phyloP scores from a whole-genome alignment of 2,113 vertebrate genomes.

The Gobius niger region DNA sequence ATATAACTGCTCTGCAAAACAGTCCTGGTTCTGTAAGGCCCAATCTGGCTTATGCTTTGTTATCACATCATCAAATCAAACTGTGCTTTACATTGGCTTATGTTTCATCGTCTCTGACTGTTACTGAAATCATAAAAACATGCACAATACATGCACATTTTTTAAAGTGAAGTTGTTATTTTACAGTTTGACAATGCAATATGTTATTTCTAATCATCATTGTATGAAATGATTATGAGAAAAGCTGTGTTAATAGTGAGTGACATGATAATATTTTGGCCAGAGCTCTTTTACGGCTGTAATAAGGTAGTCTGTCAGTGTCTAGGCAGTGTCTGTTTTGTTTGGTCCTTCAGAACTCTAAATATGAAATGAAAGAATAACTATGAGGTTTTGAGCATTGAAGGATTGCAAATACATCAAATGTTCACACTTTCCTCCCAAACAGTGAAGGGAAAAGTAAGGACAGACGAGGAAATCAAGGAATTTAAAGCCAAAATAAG shows the following conservation, averaged over 20 bases:
- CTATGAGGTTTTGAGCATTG: slow-evolving; percentile 25
- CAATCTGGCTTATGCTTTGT: too few species aligned
- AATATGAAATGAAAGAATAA: slow-evolving; percentile 24
- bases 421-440: slow-evolving; percentile 19
- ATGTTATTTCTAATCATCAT: too few species aligned
- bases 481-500: slow-evolving; percentile 2
- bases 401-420: slow-evolving; percentile 6
- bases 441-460: slow-evolving; percentile 13
- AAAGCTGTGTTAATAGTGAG: neutral
- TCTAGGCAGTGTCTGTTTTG: neutral
- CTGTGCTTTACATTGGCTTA: too few species aligned
- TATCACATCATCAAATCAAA: too few species aligned
- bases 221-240: too few species aligned
- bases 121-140: too few species aligned
- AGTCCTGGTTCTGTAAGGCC: too few species aligned
- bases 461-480: slow-evolving; percentile 8
- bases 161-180: too few species aligned
- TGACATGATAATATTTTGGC: neutral
- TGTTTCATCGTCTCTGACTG: too few species aligned
- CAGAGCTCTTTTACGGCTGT: neutral
- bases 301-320: neutral
- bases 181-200: too few species aligned
- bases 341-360: slow-evolving; percentile 1
- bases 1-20: too few species aligned
- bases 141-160: too few species aligned